Base-by-base conservation (phyloP, 2,888 invertebrate genomes). In the Theretra japonica region DNA sequence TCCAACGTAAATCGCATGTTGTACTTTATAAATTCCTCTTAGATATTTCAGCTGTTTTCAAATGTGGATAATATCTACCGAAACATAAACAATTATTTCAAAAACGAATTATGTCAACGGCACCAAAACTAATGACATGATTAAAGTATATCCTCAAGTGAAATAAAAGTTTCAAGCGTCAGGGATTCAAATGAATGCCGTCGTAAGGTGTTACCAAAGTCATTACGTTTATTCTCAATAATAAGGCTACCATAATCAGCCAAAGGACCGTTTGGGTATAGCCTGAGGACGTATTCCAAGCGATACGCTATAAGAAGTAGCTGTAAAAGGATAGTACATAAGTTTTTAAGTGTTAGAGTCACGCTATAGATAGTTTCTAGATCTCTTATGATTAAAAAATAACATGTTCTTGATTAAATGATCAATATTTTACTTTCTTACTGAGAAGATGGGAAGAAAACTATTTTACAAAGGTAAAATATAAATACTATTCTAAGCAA, bases 171-270 rank as follows among this genome's bases (percentile, higher is more conserved):
- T 62, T 7, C 33, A 62, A 4, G 21, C 30, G 21, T 62, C 21
- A 62, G 62, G 3, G 30, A 30, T 30, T n/a, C 11, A 28, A 59
- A 30, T 59, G 33, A 62, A 62, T 21, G 58, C 53, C 53, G 53
- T 62, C 30, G 33, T 4, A 7, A n/a, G 30, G 30, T 30, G 30
- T 62, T 62, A 33, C 33, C 33, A 8, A 62, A 62, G 62, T 33
- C n/a, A 21, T 62, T 62, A 58, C 58, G 58, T 33, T 62, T 30
- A 62, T 62, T 33, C 33, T n/a, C 21, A 8, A 62, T 62, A 62
- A 62, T 62, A 62, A 62, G 33, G 33, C 62, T 62, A 33, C 62
- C 33, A 62, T 19, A 53, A 53, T 53, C 53, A 53, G 28, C 62
- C 11, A 58, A 19, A 62, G n/a, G 33, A 62, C 30, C n/a, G 62